Conservation (phyloP, 2,888 invertebrate species). For the Pollenia angustigena region DNA sequence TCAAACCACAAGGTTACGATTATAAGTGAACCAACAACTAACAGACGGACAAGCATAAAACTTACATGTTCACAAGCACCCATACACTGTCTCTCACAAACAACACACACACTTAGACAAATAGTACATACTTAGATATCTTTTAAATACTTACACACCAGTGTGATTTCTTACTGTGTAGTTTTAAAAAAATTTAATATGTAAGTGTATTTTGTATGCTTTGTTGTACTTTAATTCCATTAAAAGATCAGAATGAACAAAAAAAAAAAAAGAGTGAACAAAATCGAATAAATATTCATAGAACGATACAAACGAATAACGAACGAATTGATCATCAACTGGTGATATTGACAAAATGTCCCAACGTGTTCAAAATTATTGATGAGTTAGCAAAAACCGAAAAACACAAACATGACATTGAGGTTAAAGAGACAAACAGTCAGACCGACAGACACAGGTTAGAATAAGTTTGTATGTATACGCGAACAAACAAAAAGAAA, state of each 20-base stretch:
- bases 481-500: too few species aligned
- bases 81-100: not conserved
- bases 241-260: conserved; percentile 57
- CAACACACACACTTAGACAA: conserved; percentile 10
- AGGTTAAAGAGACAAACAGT: conserved; percentile 33
- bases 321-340: conserved; percentile 81
- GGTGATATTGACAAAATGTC: conserved; percentile 84
- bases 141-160: not conserved
- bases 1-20: conserved; percentile 72
- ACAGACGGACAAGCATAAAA: conserved; percentile 8
- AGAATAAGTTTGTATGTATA: conserved; percentile 9
- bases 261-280: conserved; percentile 42
- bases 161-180: not conserved
- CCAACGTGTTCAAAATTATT: conserved; percentile 83
- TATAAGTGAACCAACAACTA: conserved; percentile 54
- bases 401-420: conserved; percentile 32
- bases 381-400: conserved; percentile 79
- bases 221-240: conserved; percentile 61
- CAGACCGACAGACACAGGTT: conserved; percentile 4
- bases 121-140: not conserved
- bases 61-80: conserved; percentile 9
- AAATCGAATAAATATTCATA: conserved; percentile 70
- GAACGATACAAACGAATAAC: conserved; percentile 82
- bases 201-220: conserved; percentile 53
- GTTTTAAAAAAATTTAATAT: not conserved